phyloP scores from a whole-genome alignment of 37 sponge, comb jelly and placozoan species.

The Halichondria panicea region DNA sequence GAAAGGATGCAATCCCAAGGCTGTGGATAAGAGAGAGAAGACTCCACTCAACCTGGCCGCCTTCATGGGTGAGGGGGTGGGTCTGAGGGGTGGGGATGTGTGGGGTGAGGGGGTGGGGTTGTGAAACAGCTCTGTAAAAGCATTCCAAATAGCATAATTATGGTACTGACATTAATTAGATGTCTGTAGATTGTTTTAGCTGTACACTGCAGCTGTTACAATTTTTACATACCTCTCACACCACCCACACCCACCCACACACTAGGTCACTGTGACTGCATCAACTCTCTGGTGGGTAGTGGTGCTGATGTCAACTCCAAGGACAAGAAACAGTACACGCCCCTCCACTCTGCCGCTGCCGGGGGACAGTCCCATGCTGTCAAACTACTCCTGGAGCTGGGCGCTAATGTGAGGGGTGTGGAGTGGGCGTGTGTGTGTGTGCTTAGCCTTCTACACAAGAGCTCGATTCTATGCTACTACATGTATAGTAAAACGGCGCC shows the following conservation, averaged over 20 bases:
- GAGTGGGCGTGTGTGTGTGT: not conserved
- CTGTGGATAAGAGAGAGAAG: conserved; percentile 67
- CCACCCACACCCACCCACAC: conserved; percentile 1
- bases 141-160: not conserved
- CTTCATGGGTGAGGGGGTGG: conserved; percentile 60
- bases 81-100: not conserved
- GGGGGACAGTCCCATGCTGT: conserved; percentile 81
- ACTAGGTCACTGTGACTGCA: conserved; percentile 79
- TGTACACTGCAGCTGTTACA: too few species aligned
- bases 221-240: too few species aligned
- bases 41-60: conserved; percentile 84
- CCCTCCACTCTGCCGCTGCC: conserved; percentile 84
- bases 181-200: too few species aligned
- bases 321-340: conserved; percentile 83
- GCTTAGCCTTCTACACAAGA: not conserved
- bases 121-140: not conserved
- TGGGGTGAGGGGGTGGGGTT: not conserved
- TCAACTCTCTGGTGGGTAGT: conserved; percentile 67
- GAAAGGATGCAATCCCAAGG: conserved; percentile 78
- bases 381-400: conserved; percentile 76
- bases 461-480: too few species aligned
- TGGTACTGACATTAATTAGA: too few species aligned
- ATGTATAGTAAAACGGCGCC: not conserved
- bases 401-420: conserved; percentile 59
- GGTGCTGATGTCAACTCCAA: conserved; percentile 73